Conservation (phyloP, 2,888 invertebrate species). For the Sceliomorpha sp. region DNA sequence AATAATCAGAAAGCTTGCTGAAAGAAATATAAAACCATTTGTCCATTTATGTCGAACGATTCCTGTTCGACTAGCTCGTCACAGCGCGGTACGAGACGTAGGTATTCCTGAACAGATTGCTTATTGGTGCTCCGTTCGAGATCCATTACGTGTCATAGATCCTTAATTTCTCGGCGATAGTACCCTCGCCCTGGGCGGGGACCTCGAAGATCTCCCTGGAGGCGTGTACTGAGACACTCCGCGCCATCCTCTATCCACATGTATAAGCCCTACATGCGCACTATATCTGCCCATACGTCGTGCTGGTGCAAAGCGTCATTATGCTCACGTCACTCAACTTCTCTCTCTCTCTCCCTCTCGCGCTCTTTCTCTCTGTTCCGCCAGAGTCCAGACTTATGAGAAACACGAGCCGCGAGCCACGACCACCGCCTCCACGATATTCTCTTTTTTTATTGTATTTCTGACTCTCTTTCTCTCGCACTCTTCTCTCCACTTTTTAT, state of each 20-base stretch:
- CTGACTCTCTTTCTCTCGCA: conserved; percentile 11
- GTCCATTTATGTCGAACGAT: no score
- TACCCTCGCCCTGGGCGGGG: conserved; percentile 66
- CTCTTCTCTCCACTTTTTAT: conserved; percentile 14
- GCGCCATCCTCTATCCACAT: conserved; percentile 40
- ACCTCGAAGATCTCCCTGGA: conserved; percentile 56
- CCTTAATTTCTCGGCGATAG: conserved; percentile 42
- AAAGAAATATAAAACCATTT: no score
- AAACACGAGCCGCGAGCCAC: conserved; percentile 69
- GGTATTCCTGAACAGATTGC: conserved; percentile 4
- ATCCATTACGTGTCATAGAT: conserved; percentile 34
- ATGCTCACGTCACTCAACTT: conserved; percentile 75
- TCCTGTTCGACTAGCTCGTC: no score
- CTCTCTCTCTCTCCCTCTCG: no score
- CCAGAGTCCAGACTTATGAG: conserved; percentile 67
- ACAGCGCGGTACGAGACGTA: no score
- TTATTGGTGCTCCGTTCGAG: conserved; percentile 15
- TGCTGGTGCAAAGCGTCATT: conserved; percentile 69
- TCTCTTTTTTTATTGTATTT: conserved; percentile 31
- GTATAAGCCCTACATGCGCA: conserved; percentile 15
- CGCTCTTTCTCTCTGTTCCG: conserved; percentile 58
- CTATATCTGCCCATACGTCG: conserved; percentile 34
- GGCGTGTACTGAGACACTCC: conserved; percentile 59
- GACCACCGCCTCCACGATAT: conserved; percentile 57
- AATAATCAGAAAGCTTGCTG: no score